Evolutionary conservation across 2,888 invertebrate species (phyloP).

Genomic region (Polydrusus tereticollis): DNA sequence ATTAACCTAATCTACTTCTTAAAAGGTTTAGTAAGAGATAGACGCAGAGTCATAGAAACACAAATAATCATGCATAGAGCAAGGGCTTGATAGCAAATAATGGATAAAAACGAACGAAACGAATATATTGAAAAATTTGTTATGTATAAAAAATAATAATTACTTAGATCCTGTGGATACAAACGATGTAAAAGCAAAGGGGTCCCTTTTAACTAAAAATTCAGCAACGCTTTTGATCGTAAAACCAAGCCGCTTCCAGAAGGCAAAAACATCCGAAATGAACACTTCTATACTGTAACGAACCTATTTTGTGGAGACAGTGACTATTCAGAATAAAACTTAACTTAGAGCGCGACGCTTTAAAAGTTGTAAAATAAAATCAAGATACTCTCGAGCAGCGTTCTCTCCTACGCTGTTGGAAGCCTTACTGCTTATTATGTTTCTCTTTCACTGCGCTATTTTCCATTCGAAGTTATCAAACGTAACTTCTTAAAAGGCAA

Average conservation of each 20-base stretch:
- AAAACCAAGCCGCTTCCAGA: neutral
- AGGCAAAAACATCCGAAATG: neutral
- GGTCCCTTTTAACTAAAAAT: neutral
- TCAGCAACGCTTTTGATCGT: neutral
- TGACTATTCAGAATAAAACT: constrained; percentile 17
- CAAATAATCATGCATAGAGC: no score
- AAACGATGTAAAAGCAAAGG: neutral
- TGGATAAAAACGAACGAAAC: no score
- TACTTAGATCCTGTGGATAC: neutral
- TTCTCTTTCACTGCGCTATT: constrained; percentile 7
- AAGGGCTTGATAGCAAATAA: no score
- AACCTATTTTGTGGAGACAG: constrained; percentile 16
- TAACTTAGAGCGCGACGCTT: constrained; percentile 11
- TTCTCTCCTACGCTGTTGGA: constrained; percentile 10
- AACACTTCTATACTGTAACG: constrained; percentile 17
- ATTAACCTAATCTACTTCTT: no score
- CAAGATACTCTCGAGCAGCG: constrained; percentile 7
- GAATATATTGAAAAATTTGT: no score
- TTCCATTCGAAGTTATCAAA: constrained; percentile 11
- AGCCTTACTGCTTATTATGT: constrained; percentile 16
- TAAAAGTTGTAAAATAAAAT: constrained; percentile 22
- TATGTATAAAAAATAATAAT: neutral
- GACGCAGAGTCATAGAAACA: no score
- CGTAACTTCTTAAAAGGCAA: constrained; percentile 9
- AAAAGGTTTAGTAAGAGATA: no score